Conservation (phyloP, 2,113 vertebrate species). For the Chionomys nivalis region DNA sequence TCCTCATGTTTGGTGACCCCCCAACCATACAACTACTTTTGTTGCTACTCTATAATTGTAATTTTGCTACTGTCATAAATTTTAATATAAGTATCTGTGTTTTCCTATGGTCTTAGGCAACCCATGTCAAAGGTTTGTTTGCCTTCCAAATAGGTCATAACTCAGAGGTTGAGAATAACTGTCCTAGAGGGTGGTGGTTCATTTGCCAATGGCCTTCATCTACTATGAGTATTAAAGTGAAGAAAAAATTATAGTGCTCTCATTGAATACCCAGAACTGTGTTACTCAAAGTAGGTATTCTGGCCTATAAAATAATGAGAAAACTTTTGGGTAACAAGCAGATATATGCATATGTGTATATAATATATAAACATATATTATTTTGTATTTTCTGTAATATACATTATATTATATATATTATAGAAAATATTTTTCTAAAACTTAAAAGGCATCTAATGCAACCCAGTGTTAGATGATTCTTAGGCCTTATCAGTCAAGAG, state of each 20-base stretch:
- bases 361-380: background rate
- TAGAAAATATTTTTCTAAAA: conserved; percentile 5
- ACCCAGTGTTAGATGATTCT: conserved; percentile 30
- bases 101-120: background rate
- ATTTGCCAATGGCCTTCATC: conserved; percentile 46
- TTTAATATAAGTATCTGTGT: background rate
- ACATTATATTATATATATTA: background rate
- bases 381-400: background rate
- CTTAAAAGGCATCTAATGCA: background rate
- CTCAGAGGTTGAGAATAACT: background rate
- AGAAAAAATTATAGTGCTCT: conserved; percentile 36
- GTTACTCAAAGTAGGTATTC: conserved; percentile 7
- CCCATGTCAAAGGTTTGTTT: background rate
- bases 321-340: conserved; percentile 30
- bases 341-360: background rate
- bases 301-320: conserved; percentile 23
- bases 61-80: background rate
- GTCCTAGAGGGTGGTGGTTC: conserved; percentile 12
- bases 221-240: conserved; percentile 52
- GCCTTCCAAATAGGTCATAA: too few species aligned
- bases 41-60: background rate
- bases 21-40: background rate
- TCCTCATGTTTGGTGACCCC: background rate
- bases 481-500: background rate
- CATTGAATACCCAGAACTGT: conserved; percentile 7